Evolutionary conservation across 2,113 vertebrate species (phyloP).

Genomic region (Lipotes vexillifer): DNA sequence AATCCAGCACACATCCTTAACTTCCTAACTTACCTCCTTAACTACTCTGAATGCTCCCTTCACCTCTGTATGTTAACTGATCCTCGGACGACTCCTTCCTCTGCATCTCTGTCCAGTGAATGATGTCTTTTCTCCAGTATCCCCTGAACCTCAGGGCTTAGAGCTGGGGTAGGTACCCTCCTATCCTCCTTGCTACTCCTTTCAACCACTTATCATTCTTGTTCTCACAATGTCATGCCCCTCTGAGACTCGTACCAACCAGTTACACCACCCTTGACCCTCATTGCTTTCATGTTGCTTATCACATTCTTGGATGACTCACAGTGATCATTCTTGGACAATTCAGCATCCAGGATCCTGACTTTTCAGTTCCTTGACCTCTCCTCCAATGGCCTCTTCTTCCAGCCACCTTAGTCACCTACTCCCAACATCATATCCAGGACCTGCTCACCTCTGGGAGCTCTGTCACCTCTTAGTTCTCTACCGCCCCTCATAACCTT

Average conservation of each 20-base stretch:
- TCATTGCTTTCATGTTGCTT: too few relatives aligned
- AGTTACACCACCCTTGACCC: too few relatives aligned
- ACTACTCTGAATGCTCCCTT: background rate
- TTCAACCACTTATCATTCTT: background rate
- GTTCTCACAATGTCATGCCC: too few relatives aligned
- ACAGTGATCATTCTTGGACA: background rate
- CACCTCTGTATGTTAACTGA: background rate
- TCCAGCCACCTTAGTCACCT: background rate
- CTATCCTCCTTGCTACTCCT: background rate
- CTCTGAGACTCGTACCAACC: background rate
- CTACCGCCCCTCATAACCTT: background rate
- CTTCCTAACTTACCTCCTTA: background rate
- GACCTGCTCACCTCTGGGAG: background rate
- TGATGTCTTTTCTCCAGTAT: background rate
- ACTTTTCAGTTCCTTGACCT: background rate
- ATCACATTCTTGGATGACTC: background rate
- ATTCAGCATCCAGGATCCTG: background rate
- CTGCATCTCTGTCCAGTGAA: background rate
- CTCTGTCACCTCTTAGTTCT: background rate
- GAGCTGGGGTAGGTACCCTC: accelerated
- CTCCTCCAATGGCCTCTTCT: background rate
- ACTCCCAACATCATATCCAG: background rate
- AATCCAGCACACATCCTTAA: background rate
- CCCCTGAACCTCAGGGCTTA: too few relatives aligned
- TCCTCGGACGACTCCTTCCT: background rate